Evolutionary conservation across 2,888 invertebrate genomes (phyloP).

Genomic region (Mythimna ferrago): DNA sequence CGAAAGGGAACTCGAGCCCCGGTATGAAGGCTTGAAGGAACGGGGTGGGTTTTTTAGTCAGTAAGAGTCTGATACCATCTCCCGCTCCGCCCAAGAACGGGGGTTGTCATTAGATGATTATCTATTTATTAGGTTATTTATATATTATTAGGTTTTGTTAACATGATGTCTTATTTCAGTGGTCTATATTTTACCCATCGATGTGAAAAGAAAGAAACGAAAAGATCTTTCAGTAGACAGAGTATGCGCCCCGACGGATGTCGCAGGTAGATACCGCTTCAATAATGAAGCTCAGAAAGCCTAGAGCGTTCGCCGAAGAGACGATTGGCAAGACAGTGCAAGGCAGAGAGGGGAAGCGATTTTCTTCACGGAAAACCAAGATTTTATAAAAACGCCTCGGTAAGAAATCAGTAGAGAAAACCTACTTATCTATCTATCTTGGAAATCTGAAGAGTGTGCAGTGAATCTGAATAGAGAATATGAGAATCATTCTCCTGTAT

Average conservation of each 20-base stretch:
- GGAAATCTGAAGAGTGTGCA: neutral
- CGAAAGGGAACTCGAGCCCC: no score
- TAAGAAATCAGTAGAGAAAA: no score
- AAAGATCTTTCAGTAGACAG: slow-evolving; percentile 7
- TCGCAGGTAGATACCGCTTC: slow-evolving; percentile 35
- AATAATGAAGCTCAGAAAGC: slow-evolving; percentile 45
- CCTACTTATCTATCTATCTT: neutral
- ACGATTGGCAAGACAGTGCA: slow-evolving; percentile 41
- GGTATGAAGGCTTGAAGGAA: no score
- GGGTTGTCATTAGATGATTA: no score
- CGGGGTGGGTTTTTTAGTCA: no score
- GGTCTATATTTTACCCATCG: neutral
- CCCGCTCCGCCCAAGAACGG: no score
- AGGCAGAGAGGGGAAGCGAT: slow-evolving; percentile 22
- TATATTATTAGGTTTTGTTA: no score
- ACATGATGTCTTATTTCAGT: neutral
- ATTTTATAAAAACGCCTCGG: no score
- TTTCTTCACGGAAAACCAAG: neutral
- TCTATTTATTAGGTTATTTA: no score
- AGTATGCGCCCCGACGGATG: slow-evolving; percentile 7
- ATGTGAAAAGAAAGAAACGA: neutral
- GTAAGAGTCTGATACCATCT: no score
- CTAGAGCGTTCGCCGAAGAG: slow-evolving; percentile 45
- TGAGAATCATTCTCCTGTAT: no score
- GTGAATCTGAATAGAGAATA: no score